Evolutionary conservation across 2,888 invertebrate species (phyloP).

Genomic region (Leptarthrus brevirostris): DNA sequence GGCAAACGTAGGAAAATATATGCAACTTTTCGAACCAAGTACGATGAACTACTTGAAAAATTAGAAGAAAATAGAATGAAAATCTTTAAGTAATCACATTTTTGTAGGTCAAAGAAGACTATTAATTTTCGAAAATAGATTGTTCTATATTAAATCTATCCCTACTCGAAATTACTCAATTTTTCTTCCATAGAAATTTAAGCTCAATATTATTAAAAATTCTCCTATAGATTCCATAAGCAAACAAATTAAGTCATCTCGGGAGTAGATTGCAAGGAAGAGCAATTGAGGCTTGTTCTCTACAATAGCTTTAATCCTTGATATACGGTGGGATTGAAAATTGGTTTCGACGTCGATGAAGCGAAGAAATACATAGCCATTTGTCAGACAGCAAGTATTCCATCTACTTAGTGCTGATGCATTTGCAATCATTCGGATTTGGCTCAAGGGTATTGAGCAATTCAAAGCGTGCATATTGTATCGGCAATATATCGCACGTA

Average conservation of each 20-base stretch:
- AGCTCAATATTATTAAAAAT: not conserved
- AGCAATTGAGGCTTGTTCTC: not conserved
- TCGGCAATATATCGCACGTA: not conserved
- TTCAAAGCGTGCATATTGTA: not conserved
- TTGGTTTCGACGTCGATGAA: slow-evolving; percentile 11
- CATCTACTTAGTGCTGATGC: slow-evolving; percentile 5
- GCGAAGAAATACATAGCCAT: not conserved
- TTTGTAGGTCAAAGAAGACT: not conserved
- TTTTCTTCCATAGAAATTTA: too few species aligned
- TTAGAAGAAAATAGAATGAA: not conserved
- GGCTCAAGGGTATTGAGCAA: slow-evolving; percentile 13
- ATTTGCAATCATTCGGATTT: slow-evolving; percentile 29
- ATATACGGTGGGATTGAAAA: slow-evolving; percentile 35
- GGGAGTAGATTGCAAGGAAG: not conserved
- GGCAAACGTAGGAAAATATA: not conserved
- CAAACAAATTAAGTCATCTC: slow-evolving; percentile 30
- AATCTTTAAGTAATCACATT: slow-evolving; percentile 22
- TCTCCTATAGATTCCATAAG: slow-evolving; percentile 1
- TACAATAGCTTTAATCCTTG: slow-evolving; percentile 28
- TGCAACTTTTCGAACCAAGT: not conserved
- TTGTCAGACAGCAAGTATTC: slow-evolving; percentile 21
- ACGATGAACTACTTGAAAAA: slow-evolving; percentile 10
- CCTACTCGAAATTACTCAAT: too few species aligned
- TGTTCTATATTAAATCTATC: too few species aligned
- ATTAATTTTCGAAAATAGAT: too few species aligned